A percentile compares a stretch with the other conserved stretches of the same genome.
Conservation (phyloP, 2,797 vertebrate species). For the Galaxias olidus region DNA sequence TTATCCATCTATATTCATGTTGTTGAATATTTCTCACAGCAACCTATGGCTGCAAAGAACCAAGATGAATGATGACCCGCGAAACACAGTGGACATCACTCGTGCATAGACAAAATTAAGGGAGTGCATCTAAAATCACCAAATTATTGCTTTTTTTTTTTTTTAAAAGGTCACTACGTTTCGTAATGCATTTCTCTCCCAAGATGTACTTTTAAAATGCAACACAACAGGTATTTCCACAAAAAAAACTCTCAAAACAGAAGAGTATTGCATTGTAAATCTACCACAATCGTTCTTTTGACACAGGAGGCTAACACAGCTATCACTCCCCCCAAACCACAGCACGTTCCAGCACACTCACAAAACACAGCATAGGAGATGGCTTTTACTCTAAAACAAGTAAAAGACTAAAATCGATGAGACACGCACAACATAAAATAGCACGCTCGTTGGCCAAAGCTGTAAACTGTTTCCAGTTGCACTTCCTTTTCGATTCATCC, state of each 20-base stretch:
- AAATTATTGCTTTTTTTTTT: constrained; percentile 85
- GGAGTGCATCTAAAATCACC: constrained; percentile 74
- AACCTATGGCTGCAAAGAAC: no score
- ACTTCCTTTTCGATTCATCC: constrained; percentile 61
- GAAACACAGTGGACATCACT: constrained; percentile 68
- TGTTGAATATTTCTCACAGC: no score
- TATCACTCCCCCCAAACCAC: constrained; percentile 69
- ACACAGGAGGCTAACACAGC: constrained; percentile 57
- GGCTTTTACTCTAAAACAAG: constrained; percentile 86
- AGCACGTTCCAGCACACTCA: constrained; percentile 65
- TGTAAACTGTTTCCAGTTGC: constrained; percentile 79
- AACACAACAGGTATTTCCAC: constrained; percentile 75
- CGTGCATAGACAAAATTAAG: constrained; percentile 82
- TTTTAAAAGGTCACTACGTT: constrained; percentile 59
- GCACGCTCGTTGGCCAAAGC: constrained; percentile 79
- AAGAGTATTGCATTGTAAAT: constrained; percentile 78
- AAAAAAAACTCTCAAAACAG: constrained; percentile 56
- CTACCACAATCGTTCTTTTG: constrained; percentile 64
- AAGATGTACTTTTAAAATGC: constrained; percentile 73
- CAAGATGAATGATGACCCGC: no score
- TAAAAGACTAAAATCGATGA: constrained; percentile 76
- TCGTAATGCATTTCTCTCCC: constrained; percentile 68
- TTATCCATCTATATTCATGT: neutral
- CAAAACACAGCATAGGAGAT: constrained; percentile 69
- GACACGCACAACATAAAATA: constrained; percentile 52